These are phyloP conservation scores for Adelphocoris suturalis DNA, from an alignment of 2,888 invertebrate species.

Conservation along the genomic window DNA sequence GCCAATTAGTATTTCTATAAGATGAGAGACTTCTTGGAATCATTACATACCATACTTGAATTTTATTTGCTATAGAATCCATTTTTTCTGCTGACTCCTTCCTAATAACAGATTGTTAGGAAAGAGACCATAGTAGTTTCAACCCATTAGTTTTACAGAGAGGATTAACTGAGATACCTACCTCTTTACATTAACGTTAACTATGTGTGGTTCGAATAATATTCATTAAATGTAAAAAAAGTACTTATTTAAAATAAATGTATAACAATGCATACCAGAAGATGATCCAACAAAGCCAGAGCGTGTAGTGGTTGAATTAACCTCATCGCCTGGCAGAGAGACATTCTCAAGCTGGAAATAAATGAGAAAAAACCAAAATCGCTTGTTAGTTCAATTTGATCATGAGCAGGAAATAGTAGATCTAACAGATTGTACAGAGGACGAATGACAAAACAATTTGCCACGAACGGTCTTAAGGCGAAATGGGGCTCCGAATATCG, in stretches of 20 bases:
- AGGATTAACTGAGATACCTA: background rate
- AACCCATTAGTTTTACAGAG: background rate
- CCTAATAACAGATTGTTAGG: background rate
- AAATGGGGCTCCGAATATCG: no score
- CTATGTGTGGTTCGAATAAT: no score
- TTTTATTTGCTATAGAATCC: no score
- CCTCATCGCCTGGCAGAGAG: slow-evolving; percentile 43
- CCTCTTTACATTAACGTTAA: background rate
- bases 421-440: no score
- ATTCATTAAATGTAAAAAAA: no score
- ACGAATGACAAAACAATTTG: no score
- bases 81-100: no score
- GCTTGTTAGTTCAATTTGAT: no score
- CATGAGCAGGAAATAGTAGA: no score
- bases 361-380: background rate
- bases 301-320: background rate
- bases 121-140: background rate
- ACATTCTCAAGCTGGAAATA: slow-evolving; percentile 21
- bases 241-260: slow-evolving; percentile 16
- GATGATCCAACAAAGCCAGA: background rate
- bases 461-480: no score
- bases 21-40: no score
- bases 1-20: no score
- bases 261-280: background rate
- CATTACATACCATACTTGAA: background rate